Percentiles rank a stretch among this genome's conserved stretches.
phyloP scores from a whole-genome alignment of 2,888 invertebrate genomes.

The Aquatica leii region DNA sequence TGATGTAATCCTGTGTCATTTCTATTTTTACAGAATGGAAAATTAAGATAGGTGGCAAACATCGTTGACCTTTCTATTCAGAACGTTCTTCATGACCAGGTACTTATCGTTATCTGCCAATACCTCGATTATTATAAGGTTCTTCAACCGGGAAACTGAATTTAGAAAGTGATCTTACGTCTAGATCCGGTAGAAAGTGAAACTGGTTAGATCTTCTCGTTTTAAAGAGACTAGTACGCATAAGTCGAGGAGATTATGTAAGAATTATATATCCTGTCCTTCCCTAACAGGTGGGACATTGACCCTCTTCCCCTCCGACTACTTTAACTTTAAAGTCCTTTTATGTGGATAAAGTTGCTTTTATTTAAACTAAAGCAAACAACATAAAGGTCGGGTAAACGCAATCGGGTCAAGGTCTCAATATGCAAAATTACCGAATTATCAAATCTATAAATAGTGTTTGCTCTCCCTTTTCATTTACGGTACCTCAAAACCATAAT shows the following conservation, averaged over 20 bases:
- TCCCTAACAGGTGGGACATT: slow-evolving; percentile 24
- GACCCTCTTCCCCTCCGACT: slow-evolving; percentile 19
- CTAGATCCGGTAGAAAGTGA: slow-evolving; percentile 30
- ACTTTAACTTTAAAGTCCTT: no score
- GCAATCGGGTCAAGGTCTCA: slow-evolving; percentile 33
- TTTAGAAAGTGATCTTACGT: slow-evolving; percentile 35
- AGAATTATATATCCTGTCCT: slow-evolving; percentile 16
- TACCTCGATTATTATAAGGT: slow-evolving; percentile 26
- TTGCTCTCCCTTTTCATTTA: slow-evolving; percentile 11
- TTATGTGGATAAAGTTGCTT: not conserved
- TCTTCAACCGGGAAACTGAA: slow-evolving; percentile 43
- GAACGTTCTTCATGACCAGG: not conserved
- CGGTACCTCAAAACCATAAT: slow-evolving; percentile 2
- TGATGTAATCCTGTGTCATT: slow-evolving; percentile 37
- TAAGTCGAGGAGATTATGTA: slow-evolving; percentile 9
- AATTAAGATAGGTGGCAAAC: slow-evolving; percentile 36
- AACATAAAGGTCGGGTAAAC: slow-evolving; percentile 15
- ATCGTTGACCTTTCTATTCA: slow-evolving; percentile 27
- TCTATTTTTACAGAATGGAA: slow-evolving; percentile 35
- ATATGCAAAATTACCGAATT: slow-evolving; percentile 30
- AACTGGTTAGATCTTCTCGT: slow-evolving; percentile 16
- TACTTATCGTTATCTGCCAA: not conserved
- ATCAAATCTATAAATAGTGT: slow-evolving; percentile 32
- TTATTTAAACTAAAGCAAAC: not conserved
- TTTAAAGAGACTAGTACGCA: not conserved